Conservation (phyloP, 2,888 invertebrate species). For the Siphlonurus alternatus region DNA sequence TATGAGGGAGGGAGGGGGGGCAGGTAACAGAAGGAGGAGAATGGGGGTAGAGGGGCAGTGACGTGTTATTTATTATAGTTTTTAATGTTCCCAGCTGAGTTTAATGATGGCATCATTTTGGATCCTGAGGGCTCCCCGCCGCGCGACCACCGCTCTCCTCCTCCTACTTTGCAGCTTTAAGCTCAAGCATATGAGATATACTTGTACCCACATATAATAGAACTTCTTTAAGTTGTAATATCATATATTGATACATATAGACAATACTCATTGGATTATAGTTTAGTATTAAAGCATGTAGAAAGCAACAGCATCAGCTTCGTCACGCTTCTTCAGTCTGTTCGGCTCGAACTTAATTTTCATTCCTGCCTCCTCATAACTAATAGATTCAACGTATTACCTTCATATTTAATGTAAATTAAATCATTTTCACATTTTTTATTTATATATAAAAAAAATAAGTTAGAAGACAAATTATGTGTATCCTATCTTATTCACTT, state of each 20-base stretch:
- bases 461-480: neutral
- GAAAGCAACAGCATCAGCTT: neutral
- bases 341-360: neutral
- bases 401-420: neutral
- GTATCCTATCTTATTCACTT: neutral
- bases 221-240: neutral
- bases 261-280: neutral
- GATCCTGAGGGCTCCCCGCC: neutral
- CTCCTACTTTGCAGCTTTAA: neutral
- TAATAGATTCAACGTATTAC: neutral
- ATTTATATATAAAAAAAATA: neutral
- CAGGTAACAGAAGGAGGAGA: neutral
- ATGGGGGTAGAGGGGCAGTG: neutral
- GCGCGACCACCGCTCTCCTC: neutral
- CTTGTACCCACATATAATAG: neutral
- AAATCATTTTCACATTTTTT: neutral
- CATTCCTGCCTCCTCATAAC: neutral
- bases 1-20: neutral
- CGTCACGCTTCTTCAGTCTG: neutral
- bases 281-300: neutral
- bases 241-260: neutral
- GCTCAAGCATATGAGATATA: neutral
- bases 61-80: constrained; percentile 4
- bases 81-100: constrained; percentile 3
- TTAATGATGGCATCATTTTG: constrained; percentile 3